Evolutionary conservation across 2,888 invertebrate genomes (phyloP).

Genomic region (Diaphora mendica): DNA sequence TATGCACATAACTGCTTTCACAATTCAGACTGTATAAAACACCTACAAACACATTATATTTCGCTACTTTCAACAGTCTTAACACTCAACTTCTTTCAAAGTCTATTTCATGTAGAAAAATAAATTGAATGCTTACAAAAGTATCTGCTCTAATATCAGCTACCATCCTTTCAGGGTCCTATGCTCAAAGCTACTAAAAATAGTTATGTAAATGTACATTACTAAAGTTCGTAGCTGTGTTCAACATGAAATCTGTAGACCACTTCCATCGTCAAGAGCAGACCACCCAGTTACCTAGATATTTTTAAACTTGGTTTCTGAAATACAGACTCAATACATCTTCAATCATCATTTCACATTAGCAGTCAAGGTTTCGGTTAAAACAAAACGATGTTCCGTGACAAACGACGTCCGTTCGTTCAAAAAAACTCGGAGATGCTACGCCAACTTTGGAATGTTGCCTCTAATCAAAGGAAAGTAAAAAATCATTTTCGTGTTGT

Average conservation of each 20-base stretch:
- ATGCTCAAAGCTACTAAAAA: too few species aligned
- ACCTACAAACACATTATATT: too few species aligned
- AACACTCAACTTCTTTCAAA: too few species aligned
- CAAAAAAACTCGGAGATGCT: not conserved
- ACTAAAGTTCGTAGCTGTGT: too few species aligned
- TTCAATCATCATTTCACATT: not conserved
- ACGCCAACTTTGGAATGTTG: not conserved
- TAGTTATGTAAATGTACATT: too few species aligned
- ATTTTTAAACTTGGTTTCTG: not conserved
- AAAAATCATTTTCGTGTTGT: not conserved
- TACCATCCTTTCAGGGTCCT: too few species aligned
- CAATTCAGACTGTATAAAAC: not conserved
- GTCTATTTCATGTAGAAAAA: not conserved
- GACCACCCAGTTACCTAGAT: not conserved
- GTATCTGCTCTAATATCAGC: too few species aligned
- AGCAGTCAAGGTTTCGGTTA: not conserved
- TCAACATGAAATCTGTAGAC: too few species aligned
- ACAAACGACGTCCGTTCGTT: not conserved
- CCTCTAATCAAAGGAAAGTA: not conserved
- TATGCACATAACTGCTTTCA: not conserved
- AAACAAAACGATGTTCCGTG: too few species aligned
- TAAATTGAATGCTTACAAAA: not conserved
- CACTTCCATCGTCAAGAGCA: not conserved
- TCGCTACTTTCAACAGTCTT: too few species aligned
- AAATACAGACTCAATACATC: too few species aligned